These are phyloP conservation scores for Paralichthys olivaceus DNA, from an alignment of 2,113 vertebrate species.

Conservation along the genomic window DNA sequence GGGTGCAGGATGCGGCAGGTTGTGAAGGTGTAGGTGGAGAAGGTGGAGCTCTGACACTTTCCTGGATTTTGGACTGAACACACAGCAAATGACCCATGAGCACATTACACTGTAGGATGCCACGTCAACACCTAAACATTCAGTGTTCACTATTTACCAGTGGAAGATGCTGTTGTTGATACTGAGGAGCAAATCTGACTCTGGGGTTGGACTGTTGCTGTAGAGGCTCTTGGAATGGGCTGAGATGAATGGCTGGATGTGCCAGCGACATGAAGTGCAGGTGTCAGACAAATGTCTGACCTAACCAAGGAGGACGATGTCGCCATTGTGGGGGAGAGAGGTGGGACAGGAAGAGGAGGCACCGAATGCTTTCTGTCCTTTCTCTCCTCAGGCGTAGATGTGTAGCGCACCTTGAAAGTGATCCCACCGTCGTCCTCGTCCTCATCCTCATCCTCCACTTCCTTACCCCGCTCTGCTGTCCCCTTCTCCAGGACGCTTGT, in stretches of 20 bases:
- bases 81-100: background rate
- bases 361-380: conserved; percentile 54
- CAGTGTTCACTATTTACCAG: conserved; percentile 48
- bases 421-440: conserved; percentile 87
- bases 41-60: conserved; percentile 93
- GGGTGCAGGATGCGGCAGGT: conserved; percentile 97
- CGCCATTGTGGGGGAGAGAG: conserved; percentile 1
- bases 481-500: conserved; percentile 60
- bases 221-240: conserved; percentile 47
- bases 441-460: conserved; percentile 70
- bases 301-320: conserved; percentile 8
- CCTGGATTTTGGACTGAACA: conserved; percentile 90
- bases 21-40: conserved; percentile 96
- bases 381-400: conserved; percentile 80
- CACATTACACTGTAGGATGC: background rate
- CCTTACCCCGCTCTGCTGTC: conserved; percentile 60
- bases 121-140: background rate
- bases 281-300: conserved; percentile 13
- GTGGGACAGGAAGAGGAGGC: conserved; percentile 2
- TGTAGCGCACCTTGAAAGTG: conserved; percentile 87
- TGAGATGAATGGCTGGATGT: conserved; percentile 23
- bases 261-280: background rate
- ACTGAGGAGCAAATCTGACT: conserved; percentile 53
- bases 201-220: conserved; percentile 73
- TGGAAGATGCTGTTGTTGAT: conserved; percentile 61